phyloP scores from a whole-genome alignment of 2,797 vertebrate genomes.

The Sciaenops ocellatus region DNA sequence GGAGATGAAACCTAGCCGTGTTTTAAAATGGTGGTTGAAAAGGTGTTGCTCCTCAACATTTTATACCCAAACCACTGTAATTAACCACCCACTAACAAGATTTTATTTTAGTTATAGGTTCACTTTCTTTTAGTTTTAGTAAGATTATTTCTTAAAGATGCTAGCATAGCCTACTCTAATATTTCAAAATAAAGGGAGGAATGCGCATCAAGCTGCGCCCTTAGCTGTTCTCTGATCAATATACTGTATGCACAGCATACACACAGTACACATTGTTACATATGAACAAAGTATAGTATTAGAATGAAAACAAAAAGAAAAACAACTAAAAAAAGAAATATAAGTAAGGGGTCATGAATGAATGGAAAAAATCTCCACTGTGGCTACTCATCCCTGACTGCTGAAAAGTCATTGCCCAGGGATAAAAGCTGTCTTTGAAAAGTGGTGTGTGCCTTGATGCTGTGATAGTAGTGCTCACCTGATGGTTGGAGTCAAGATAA shows the following conservation, averaged over 20 bases:
- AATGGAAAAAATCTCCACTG: background rate
- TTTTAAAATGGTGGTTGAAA: background rate
- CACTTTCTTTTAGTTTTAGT: background rate
- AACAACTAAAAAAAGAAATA: background rate
- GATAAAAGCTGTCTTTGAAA: slow-evolving; percentile 28
- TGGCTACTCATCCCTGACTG: background rate
- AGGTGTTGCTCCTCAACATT: background rate
- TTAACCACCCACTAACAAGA: background rate
- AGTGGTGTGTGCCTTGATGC: slow-evolving; percentile 4
- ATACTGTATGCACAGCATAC: background rate
- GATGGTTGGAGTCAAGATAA: slow-evolving; percentile 31
- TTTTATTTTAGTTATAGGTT: background rate
- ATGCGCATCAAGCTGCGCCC: background rate
- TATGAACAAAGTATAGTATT: background rate
- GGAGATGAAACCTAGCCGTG: background rate
- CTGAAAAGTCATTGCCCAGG: slow-evolving; percentile 4
- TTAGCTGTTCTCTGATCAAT: background rate
- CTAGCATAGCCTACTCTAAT: too few species aligned
- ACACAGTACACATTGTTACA: background rate
- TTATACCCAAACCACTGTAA: background rate
- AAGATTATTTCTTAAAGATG: background rate
- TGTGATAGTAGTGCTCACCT: slow-evolving; percentile 13
- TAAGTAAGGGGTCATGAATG: background rate
- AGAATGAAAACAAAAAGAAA: background rate
- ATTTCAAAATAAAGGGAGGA: background rate